A percentile compares a stretch with the other conserved stretches of the same genome.
These are phyloP conservation scores for Tromatobia lineatoria DNA, from an alignment of 2,888 invertebrate species.

Conservation along the genomic window DNA sequence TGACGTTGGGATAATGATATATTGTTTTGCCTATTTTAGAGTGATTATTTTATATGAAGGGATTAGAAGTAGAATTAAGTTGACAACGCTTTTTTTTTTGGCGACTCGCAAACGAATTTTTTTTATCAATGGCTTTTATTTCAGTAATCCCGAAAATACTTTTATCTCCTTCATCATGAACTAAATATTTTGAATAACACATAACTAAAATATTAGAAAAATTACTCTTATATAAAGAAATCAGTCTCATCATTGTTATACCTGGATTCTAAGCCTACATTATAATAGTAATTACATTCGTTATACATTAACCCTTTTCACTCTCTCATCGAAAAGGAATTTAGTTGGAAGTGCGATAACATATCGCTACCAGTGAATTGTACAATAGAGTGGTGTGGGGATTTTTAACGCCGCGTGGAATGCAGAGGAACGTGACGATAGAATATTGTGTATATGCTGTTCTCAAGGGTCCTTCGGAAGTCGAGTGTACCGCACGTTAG, in stretches of 20 bases:
- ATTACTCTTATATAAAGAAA: too few relatives aligned
- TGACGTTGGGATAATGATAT: too few relatives aligned
- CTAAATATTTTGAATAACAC: too few relatives aligned
- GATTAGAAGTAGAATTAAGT: too few relatives aligned
- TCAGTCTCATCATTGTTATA: background rate
- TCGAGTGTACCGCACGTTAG: slow-evolving; percentile 36
- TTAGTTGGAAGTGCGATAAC: slow-evolving; percentile 1
- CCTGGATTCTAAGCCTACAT: background rate
- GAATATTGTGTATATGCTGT: slow-evolving; percentile 8
- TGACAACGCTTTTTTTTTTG: too few relatives aligned
- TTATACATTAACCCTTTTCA: background rate
- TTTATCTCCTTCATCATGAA: too few relatives aligned
- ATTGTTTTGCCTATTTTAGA: too few relatives aligned
- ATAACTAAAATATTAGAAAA: too few relatives aligned
- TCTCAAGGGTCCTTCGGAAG: slow-evolving; percentile 54
- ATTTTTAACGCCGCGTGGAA: background rate
- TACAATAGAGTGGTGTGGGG: slow-evolving; percentile 21
- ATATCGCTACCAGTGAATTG: slow-evolving; percentile 1
- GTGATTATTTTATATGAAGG: too few relatives aligned
- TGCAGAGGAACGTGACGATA: slow-evolving; percentile 10
- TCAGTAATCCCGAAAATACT: too few relatives aligned
- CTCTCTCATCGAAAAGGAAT: background rate
- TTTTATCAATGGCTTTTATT: too few relatives aligned
- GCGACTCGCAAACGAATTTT: too few relatives aligned
- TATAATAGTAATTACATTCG: background rate